These are phyloP conservation scores for Rhadinocentrus ornatus DNA, from an alignment of 2,797 vertebrate genomes.

Conservation along the genomic window DNA sequence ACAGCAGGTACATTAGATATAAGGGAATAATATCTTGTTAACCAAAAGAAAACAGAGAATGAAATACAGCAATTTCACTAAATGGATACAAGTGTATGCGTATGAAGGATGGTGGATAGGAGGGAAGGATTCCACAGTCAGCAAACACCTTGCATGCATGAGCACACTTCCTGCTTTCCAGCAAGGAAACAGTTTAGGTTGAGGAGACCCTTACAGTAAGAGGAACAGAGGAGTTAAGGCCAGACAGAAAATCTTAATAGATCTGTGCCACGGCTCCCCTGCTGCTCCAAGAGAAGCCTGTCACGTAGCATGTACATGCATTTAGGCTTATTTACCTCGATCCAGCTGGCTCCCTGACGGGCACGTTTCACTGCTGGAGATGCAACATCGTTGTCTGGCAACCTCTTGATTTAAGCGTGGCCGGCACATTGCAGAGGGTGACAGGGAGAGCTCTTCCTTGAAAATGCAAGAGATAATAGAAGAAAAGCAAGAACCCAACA, in stretches of 20 bases:
- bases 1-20: constrained; percentile 39
- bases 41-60: constrained; percentile 37
- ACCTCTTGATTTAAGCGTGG: constrained; percentile 65
- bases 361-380: constrained; percentile 80
- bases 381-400: constrained; percentile 74
- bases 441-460: constrained; percentile 17
- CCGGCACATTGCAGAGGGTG: constrained; percentile 41
- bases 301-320: constrained; percentile 72
- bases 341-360: constrained; percentile 64
- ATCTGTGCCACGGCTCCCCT: constrained; percentile 48
- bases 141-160: constrained; percentile 40
- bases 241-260: constrained; percentile 50
- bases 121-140: constrained; percentile 34
- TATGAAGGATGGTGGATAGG: constrained; percentile 1
- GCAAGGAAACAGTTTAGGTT: constrained; percentile 31
- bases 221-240: constrained; percentile 42
- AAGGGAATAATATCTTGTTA: constrained; percentile 33
- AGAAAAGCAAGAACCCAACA: constrained; percentile 37
- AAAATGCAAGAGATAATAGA: constrained; percentile 43
- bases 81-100: constrained; percentile 3
- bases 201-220: constrained; percentile 36
- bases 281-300: constrained; percentile 61
- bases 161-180: constrained; percentile 39
- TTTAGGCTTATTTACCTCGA: constrained; percentile 79
- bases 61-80: constrained; percentile 21